Evolutionary conservation across 2,888 invertebrate species (phyloP), one percentile per base, ranked within the genome.

Genomic region (Taenaris catops): DNA sequence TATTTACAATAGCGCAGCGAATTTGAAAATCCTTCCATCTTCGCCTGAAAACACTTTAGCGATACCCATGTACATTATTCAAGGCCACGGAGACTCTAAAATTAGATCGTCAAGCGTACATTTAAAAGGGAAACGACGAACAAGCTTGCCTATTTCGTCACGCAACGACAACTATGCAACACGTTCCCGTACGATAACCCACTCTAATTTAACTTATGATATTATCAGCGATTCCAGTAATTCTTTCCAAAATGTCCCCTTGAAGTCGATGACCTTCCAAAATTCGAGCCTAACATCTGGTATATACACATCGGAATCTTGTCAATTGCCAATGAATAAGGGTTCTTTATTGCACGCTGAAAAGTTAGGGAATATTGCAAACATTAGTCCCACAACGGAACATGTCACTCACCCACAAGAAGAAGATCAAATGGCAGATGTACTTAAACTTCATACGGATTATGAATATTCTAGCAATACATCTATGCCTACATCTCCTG

Each of bases 401-500:
- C 27, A 38, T 25, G n/a, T 17, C 8, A 4, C 27, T 12, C 9
- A 4, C 23, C 12, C 16, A 4, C 8, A 34, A 18, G 19, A 21
- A 5, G 31, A 25, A 31, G 10, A 25, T 14, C 25, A 11, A 27
- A 26, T 25, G 0, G 3, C n/a, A 17, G 28, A 28, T 3, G 11
- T 14, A 5, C 10, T 8, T 2, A 28, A 32, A 18, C 29, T 26
- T 32, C 33, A 33, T 23, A 45, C 25, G 8, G 49, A 55, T 7
- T 40, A 40, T 9, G 61, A 57, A 0, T 74, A 65, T 47, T 78
- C 76, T 0, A 83, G 76, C 41, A 75, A 56, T 36, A 39, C 74
- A 0, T 75, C 81, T 1, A 46, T 76, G 8, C 81, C 81, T 0
- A 43, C 65, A 11, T 86, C 84, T 8, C 84, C 84, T 1, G 83